Evolutionary conservation across 2,113 vertebrate species (phyloP).

Genomic region (Danio rerio): DNA sequence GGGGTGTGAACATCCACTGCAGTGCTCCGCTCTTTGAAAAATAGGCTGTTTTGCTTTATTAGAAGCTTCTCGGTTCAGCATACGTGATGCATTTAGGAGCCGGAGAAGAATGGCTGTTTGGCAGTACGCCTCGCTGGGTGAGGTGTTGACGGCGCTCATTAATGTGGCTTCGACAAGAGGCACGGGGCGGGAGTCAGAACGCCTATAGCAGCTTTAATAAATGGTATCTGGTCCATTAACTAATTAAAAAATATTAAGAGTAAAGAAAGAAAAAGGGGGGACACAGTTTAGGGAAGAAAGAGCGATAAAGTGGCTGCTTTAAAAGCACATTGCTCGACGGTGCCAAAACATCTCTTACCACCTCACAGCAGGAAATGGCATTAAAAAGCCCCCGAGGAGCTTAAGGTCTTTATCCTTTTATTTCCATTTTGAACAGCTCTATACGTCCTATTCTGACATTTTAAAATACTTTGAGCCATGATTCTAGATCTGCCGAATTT

Average conservation of each 20-base stretch:
- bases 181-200: slow-evolving; percentile 48
- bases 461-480: background rate
- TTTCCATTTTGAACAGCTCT: slow-evolving; percentile 8
- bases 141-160: slow-evolving; percentile 58
- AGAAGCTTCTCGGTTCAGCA: background rate
- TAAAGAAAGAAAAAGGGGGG: slow-evolving; percentile 59
- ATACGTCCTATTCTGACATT: background rate
- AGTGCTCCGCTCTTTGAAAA: slow-evolving; percentile 7
- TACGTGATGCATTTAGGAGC: background rate
- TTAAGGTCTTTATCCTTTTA: background rate
- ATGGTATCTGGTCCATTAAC: slow-evolving; percentile 81
- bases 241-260: slow-evolving; percentile 79
- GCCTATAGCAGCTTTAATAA: slow-evolving; percentile 77
- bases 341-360: slow-evolving; percentile 66
- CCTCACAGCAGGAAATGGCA: slow-evolving; percentile 52
- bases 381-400: slow-evolving; percentile 49
- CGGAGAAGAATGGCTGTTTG: slow-evolving; percentile 26
- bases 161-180: slow-evolving; percentile 63
- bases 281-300: slow-evolving; percentile 11
- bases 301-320: slow-evolving; percentile 67
- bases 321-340: slow-evolving; percentile 67
- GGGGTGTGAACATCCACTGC: background rate
- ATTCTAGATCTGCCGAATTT: background rate
- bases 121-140: background rate
- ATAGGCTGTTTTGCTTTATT: background rate